These are phyloP conservation scores for Amiota mariae DNA, from an alignment of 2,888 invertebrate genomes.

Conservation along the genomic window DNA sequence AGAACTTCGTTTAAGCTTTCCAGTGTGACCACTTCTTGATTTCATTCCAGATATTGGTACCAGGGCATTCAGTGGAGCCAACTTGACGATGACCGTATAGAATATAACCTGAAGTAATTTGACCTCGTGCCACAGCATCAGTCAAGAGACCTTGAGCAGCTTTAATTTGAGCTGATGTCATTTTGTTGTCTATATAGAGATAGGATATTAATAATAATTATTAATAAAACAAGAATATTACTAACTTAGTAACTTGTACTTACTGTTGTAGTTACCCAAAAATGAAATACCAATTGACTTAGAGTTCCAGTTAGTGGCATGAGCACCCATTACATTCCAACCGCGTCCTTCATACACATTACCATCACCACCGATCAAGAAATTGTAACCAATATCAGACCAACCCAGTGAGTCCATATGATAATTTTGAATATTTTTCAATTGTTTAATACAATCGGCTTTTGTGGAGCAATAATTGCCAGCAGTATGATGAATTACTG, in stretches of 20 bases:
- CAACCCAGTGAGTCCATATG: constrained; percentile 55
- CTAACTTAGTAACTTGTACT: constrained; percentile 23
- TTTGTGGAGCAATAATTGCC: constrained; percentile 69
- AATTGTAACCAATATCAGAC: constrained; percentile 61
- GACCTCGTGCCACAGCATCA: constrained; percentile 76
- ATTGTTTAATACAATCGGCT: constrained; percentile 48
- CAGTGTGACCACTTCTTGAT: constrained; percentile 78
- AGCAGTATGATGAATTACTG: constrained; percentile 80
- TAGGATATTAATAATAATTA: not conserved
- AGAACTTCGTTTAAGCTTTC: constrained; percentile 35
- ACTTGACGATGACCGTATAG: constrained; percentile 79
- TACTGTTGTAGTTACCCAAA: constrained; percentile 53
- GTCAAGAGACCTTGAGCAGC: constrained; percentile 76
- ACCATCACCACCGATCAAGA: constrained; percentile 61
- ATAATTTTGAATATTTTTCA: constrained; percentile 55
- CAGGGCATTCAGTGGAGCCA: constrained; percentile 79
- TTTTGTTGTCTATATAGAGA: constrained; percentile 36
- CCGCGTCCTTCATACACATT: constrained; percentile 61
- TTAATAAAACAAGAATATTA: not conserved
- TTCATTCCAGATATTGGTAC: constrained; percentile 76
- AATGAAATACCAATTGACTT: constrained; percentile 59
- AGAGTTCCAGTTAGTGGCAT: constrained; percentile 55
- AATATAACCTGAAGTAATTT: constrained; percentile 76
- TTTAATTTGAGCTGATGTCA: constrained; percentile 49
- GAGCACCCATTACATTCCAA: constrained; percentile 56